Percentiles rank a stretch among this genome's conserved stretches.
Conservation (phyloP, 2,797 vertebrate genomes). For the Acomys russatus region DNA sequence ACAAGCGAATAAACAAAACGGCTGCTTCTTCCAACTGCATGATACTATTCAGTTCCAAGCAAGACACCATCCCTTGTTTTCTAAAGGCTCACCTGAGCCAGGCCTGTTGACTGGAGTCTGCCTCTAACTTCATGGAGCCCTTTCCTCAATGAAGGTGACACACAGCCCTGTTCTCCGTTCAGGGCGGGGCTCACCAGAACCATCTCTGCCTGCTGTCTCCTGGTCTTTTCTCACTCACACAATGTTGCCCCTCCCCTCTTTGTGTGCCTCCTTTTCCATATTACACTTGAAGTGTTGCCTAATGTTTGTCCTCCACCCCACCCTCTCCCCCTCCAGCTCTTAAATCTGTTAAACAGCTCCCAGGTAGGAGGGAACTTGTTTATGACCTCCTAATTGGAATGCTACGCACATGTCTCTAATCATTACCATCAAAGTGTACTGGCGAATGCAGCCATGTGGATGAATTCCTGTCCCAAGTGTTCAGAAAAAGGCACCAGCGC, state of each 20-base stretch:
- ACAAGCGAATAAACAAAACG: neutral
- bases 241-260: conserved; percentile 70
- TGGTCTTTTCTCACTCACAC: conserved; percentile 80
- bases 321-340: neutral
- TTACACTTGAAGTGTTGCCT: conserved; percentile 63
- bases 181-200: conserved; percentile 69
- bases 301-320: neutral
- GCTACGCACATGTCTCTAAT: conserved; percentile 74
- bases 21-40: neutral
- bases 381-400: conserved; percentile 83
- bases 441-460: conserved; percentile 79
- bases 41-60: neutral
- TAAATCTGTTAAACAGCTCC: neutral
- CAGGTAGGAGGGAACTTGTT: conserved; percentile 45
- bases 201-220: conserved; percentile 79
- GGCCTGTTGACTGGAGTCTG: conserved; percentile 66
- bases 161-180: conserved; percentile 79
- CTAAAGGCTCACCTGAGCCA: conserved; percentile 45
- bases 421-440: conserved; percentile 83
- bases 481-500: conserved; percentile 65
- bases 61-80: conserved; percentile 48
- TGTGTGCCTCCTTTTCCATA: conserved; percentile 72
- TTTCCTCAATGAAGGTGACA: conserved; percentile 64
- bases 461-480: conserved; percentile 82
- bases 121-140: conserved; percentile 67